Conservation (phyloP, 1,140 invertebrate species). For the Phymastichus coffea region DNA sequence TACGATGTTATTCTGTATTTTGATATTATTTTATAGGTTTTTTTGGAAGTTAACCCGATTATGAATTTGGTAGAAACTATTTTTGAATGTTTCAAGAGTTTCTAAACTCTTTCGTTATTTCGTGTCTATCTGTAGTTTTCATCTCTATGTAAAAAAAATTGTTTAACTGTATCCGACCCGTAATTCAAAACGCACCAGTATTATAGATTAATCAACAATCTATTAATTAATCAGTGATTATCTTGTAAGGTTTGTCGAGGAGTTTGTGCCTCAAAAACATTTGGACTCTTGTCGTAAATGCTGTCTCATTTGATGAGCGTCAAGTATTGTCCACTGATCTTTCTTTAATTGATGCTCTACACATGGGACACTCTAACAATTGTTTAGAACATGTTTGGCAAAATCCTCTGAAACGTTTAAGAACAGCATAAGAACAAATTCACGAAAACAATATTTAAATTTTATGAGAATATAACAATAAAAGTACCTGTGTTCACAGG, state of each 20-base stretch:
- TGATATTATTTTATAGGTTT: constrained; percentile 9
- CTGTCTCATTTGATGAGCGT: constrained; percentile 36
- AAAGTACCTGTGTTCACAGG: constrained; percentile 78
- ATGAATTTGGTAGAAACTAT: neutral
- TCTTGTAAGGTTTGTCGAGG: neutral
- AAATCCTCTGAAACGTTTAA: constrained; percentile 73
- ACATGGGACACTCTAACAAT: constrained; percentile 85
- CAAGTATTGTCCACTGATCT: constrained; percentile 49
- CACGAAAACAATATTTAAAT: constrained; percentile 38
- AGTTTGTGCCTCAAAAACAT: constrained; percentile 6
- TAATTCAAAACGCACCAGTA: neutral
- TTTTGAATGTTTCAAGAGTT: constrained; percentile 3
- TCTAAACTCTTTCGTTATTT: neutral
- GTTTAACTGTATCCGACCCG: neutral
- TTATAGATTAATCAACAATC: constrained; percentile 9
- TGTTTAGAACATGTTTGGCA: constrained; percentile 78
- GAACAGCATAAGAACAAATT: constrained; percentile 1
- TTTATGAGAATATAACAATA: constrained; percentile 26
- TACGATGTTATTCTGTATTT: neutral
- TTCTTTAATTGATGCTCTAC: constrained; percentile 64
- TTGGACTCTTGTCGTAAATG: constrained; percentile 4
- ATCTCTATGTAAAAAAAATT: constrained; percentile 11
- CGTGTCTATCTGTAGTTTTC: constrained; percentile 5
- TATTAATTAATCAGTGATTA: constrained; percentile 11
- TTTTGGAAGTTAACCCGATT: constrained; percentile 3